These are phyloP conservation scores for Gnathonemus longibarbis DNA, from an alignment of 2,113 vertebrate species.

Conservation along the genomic window DNA sequence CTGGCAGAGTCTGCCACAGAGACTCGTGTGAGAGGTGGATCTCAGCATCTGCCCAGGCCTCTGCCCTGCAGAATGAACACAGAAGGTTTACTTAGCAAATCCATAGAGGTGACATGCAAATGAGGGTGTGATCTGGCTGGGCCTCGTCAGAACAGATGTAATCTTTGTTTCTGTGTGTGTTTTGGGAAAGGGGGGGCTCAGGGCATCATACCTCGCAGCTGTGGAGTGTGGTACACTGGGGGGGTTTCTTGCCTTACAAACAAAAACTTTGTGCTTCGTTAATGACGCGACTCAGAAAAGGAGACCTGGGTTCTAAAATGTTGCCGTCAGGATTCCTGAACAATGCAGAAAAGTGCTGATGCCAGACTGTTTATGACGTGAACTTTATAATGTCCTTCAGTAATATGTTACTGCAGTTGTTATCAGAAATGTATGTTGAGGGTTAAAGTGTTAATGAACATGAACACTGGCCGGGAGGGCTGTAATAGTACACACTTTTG, in stretches of 20 bases:
- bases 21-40: background rate
- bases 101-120: slow-evolving; percentile 19
- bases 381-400: background rate
- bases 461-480: background rate
- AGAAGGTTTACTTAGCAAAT: slow-evolving; percentile 36
- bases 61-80: slow-evolving; percentile 24
- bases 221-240: background rate
- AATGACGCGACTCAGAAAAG: background rate
- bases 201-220: background rate
- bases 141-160: slow-evolving; percentile 3
- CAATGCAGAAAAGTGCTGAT: background rate
- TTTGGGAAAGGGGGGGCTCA: background rate
- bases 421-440: background rate
- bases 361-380: background rate
- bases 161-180: background rate
- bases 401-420: background rate
- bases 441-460: background rate
- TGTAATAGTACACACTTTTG: background rate
- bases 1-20: background rate
- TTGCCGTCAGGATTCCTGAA: background rate
- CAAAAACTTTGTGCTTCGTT: background rate
- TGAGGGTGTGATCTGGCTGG: background rate
- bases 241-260: background rate
- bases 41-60: background rate
- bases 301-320: background rate